A percentile compares a stretch with the other conserved stretches of the same genome.
These are phyloP conservation scores for Agonopterix subpropinquella DNA, from an alignment of 2,888 invertebrate species.

Conservation along the genomic window DNA sequence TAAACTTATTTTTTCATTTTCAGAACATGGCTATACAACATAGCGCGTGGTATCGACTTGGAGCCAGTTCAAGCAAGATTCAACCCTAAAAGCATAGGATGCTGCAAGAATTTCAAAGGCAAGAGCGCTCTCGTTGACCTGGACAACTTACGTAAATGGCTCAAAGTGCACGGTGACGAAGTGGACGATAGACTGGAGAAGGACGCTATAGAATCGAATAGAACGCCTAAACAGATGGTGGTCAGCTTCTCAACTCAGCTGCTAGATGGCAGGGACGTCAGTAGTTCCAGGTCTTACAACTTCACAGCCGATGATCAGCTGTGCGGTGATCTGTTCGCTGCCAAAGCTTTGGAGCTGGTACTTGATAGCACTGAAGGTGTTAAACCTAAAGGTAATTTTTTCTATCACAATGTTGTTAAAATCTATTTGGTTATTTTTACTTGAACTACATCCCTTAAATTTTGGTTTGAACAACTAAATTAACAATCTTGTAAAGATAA, in stretches of 20 bases:
- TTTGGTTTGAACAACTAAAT: too few relatives aligned
- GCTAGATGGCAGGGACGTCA: constrained; percentile 69
- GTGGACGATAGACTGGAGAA: constrained; percentile 87
- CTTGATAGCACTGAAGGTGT: constrained; percentile 74
- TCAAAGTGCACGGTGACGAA: constrained; percentile 86
- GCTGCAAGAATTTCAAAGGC: constrained; percentile 95
- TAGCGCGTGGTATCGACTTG: constrained; percentile 89
- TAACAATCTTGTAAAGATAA: too few relatives aligned
- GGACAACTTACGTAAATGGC: constrained; percentile 85
- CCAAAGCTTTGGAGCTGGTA: constrained; percentile 80
- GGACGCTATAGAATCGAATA: constrained; percentile 87
- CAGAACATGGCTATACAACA: constrained; percentile 89
- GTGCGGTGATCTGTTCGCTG: constrained; percentile 80
- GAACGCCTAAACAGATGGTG: constrained; percentile 86
- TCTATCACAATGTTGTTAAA: neutral
- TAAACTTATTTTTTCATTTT: constrained; percentile 4
- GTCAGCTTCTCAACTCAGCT: constrained; percentile 80
- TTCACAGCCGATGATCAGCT: constrained; percentile 76
- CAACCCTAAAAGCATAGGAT: constrained; percentile 94
- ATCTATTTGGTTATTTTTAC: too few relatives aligned
- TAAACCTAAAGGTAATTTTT: constrained; percentile 42
- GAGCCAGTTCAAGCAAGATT: constrained; percentile 91
- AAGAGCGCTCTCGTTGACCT: constrained; percentile 81
- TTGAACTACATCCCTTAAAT: too few relatives aligned
- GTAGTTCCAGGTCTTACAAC: constrained; percentile 78